Evolutionary conservation across 2,888 invertebrate genomes (phyloP).

Genomic region (Aromia moschata): DNA sequence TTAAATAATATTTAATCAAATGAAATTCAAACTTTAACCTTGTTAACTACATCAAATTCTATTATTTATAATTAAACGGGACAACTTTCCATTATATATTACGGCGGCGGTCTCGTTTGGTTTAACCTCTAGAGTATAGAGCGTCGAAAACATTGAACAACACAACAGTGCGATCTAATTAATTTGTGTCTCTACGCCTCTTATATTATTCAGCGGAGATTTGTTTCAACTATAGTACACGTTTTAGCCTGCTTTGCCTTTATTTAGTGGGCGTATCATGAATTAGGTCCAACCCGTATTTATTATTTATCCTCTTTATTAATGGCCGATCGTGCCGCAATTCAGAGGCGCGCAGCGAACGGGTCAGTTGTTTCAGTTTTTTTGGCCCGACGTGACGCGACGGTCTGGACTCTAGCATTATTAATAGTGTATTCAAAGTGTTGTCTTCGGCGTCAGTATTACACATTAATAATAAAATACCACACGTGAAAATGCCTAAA

Average conservation of each 20-base stretch:
- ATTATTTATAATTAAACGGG: background rate
- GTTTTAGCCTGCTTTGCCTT: slow-evolving; percentile 8
- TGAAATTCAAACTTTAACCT: no score
- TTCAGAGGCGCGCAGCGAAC: no score
- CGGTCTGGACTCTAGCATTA: no score
- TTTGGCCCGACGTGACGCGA: no score
- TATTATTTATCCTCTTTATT: slow-evolving; percentile 3
- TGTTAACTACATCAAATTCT: no score
- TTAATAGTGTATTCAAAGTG: no score
- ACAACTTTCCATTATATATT: background rate
- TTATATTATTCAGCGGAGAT: slow-evolving; percentile 10
- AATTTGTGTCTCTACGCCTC: slow-evolving; percentile 16
- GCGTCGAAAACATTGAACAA: slow-evolving; percentile 9
- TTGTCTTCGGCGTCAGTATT: no score
- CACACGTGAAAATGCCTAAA: no score
- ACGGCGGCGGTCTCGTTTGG: background rate
- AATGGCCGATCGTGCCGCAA: background rate
- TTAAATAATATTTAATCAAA: no score
- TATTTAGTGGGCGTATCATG: slow-evolving; percentile 9
- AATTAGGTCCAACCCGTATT: slow-evolving; percentile 3
- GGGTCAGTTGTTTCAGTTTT: no score
- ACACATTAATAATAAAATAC: no score
- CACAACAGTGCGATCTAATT: slow-evolving; percentile 11
- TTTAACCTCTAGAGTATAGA: slow-evolving; percentile 1
- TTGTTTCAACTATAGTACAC: slow-evolving; percentile 8